phyloP scores from a whole-genome alignment of 2,888 invertebrate genomes.

The Diaprepes abbreviatus region DNA sequence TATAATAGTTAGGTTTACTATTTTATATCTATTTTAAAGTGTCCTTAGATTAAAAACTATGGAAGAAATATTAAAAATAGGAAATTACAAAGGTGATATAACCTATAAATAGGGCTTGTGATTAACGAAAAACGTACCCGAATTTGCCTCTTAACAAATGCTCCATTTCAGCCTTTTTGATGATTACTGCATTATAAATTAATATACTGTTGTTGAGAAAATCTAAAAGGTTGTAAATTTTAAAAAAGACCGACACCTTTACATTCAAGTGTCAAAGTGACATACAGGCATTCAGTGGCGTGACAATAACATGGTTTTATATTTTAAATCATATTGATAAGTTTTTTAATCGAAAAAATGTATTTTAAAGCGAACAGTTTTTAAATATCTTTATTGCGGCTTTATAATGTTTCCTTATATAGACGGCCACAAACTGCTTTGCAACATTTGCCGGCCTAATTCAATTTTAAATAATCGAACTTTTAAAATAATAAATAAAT shows the following conservation, averaged over 20 bases:
- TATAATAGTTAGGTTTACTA: no score
- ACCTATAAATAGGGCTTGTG: constrained; percentile 39
- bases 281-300: background rate
- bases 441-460: no score
- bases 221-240: background rate
- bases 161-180: constrained; percentile 55
- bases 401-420: no score
- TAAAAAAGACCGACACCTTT: constrained; percentile 20
- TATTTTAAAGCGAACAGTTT: no score
- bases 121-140: constrained; percentile 52
- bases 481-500: no score
- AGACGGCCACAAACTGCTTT: no score
- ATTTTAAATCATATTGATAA: no score
- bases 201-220: constrained; percentile 1
- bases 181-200: constrained; percentile 26
- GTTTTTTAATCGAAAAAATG: no score
- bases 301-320: no score
- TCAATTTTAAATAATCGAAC: no score
- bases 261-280: constrained; percentile 19
- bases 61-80: constrained; percentile 3
- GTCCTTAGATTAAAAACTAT: background rate
- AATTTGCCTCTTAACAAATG: constrained; percentile 61
- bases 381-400: no score
- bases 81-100: constrained; percentile 41
- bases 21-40: no score